phyloP scores from a whole-genome alignment of 2,797 vertebrate species.

The Rhinatrema bivittatum region DNA sequence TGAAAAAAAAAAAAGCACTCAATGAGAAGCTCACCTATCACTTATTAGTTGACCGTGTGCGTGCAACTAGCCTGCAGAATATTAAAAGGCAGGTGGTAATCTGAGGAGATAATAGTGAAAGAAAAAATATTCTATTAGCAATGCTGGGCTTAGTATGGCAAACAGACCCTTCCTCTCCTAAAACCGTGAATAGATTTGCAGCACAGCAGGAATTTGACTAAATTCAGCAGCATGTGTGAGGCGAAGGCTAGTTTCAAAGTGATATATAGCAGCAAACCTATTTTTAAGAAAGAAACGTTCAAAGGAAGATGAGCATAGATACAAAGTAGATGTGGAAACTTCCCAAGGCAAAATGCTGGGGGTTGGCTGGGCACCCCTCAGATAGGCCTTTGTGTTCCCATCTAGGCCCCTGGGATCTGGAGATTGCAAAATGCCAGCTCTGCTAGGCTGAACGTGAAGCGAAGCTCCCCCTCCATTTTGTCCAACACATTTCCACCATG shows the following conservation, averaged over 20 bases:
- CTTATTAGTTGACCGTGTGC: conserved; percentile 41
- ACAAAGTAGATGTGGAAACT: conserved; percentile 4
- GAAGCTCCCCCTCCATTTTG: background rate
- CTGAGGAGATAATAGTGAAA: conserved; percentile 43
- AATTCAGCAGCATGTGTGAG: conserved; percentile 15
- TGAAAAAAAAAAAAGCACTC: conserved; percentile 23
- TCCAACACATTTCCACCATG: background rate
- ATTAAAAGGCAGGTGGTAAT: conserved; percentile 41
- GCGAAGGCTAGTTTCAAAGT: conserved; percentile 34
- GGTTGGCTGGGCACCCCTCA: background rate
- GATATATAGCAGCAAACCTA: conserved; percentile 16
- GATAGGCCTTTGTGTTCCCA: background rate
- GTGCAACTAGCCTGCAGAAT: conserved; percentile 34
- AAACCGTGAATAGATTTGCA: conserved; percentile 30
- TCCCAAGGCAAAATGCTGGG: background rate
- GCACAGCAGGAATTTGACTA: conserved; percentile 27
- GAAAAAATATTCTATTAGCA: conserved; percentile 41
- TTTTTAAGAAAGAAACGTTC: conserved; percentile 16
- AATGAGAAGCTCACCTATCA: conserved; percentile 44
- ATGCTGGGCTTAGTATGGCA: conserved; percentile 30
- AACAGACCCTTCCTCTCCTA: conserved; percentile 32
- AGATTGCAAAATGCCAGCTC: background rate
- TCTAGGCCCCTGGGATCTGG: background rate
- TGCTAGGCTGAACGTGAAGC: background rate
- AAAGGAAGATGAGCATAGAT: conserved; percentile 1